Base-by-base conservation (phyloP, 2,797 vertebrate species). In the Chaunax sp. region DNA sequence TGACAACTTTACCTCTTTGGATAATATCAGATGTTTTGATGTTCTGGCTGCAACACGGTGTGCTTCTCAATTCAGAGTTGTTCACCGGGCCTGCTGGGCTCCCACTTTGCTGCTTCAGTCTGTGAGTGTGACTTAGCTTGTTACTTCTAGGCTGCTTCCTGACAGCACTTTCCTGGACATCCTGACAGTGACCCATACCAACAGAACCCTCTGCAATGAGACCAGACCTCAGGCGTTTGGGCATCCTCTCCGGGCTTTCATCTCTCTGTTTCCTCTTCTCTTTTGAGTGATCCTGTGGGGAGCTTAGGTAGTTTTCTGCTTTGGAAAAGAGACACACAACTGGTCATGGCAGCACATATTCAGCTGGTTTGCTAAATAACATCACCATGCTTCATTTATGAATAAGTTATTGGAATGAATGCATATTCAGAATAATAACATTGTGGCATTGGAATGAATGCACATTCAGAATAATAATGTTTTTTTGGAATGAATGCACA, bases 101-200 rank as follows among this genome's bases (percentile, higher is more conserved):
- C 28, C 15, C 53, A 3, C 37, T 44, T 16, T 58, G 76, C 37
- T 50, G 65, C 55, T 51, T 83, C 49, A 88, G 72, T 54, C 80
- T 81, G 56, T 37, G 84, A 38, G 84, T 83, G 23, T 69, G 78
- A 46, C 89, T 92, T 13, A 92, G 80, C 30, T 80, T 81, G 69
- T 67, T 87, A 26, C 35, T 30, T 6, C 73, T 41, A 14, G 37
- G 45, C 15, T 13, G 47, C 18, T 45, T 40, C 40, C 38, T 33
- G 11, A 23, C 47, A 43, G 8, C 0, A 1, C 25, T 10, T 16
- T 40, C 47, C 52, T 40, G 58, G 28, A 61, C 45, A 15, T 7
- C 18, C 13, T 50, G 60, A 46, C 45, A n/a, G 14, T 3, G 41
- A 56, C 33, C 43, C 16, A 19, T 0, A 28, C 10, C 44, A 3